Base-by-base conservation (phyloP, 2,113 vertebrate genomes). In the Spea bombifrons region DNA sequence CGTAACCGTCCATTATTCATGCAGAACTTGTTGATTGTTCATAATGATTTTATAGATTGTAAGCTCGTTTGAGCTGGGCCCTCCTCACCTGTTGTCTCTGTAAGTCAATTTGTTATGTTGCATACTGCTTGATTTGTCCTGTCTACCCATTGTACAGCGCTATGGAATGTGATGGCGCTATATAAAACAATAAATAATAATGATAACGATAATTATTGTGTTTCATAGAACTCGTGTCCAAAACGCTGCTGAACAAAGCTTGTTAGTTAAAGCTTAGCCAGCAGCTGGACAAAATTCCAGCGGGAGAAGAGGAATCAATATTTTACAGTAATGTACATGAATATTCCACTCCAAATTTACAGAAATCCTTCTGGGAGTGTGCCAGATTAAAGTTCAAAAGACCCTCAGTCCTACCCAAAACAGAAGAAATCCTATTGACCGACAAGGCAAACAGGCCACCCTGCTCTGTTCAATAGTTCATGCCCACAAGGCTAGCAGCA, bases 221-320 rank as follows among this genome's bases (percentile, higher is more conserved):
- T 30, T 4, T 13, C 43, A 10, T 69, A 49, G 52, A 76, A 49
- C 10, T 73, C 47, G 66, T 57, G 15, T 59, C 30, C 69, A 65
- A 59, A 49, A 16, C 49, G 61, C 71, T 68, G 78, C 78, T 80
- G 78, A 80, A 52, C 78, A 80, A 80, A 73, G 78, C 64, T 74
- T 74, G 64, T 74, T 80, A 74, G 78, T 73, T 80, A 80, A 80
- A 67, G 44, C 52, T 3, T 4, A 46, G 5, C 13, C 12, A 72
- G 55, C 72, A 84, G 69, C 53, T 13, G 5, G 17, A 61, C 65
- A 68, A 3, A 48, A 81, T 66, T 75, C 44, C 45, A 75, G 43
- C 55, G 0, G 3, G 30, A 81, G 8, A 4, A 15, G 75, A 75
- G n/a, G 4, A 52, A 67, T 75, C n/a, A 61, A 80, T 46, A 66